Evolutionary conservation across 1,140 invertebrate genomes (phyloP).

Genomic region (Halictus rubicundus): DNA sequence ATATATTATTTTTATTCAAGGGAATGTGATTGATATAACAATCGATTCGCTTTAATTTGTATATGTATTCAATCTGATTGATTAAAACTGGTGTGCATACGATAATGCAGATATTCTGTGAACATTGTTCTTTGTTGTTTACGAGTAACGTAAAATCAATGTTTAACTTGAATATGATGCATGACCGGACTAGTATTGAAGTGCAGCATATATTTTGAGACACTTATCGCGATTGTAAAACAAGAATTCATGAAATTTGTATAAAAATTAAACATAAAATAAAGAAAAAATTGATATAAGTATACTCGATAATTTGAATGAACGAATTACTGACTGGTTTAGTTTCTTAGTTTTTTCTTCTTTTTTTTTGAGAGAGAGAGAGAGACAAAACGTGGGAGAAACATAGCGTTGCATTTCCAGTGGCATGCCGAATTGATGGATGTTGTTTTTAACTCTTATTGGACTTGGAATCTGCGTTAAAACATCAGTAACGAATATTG

Average conservation of each 20-base stretch:
- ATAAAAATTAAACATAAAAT: conserved; percentile 24
- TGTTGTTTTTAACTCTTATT: conserved; percentile 68
- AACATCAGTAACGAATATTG: conserved; percentile 64
- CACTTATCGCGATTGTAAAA: conserved; percentile 16
- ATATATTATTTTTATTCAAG: conserved; percentile 16
- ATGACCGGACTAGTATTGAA: neutral
- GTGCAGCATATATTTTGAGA: conserved; percentile 29
- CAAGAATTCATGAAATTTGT: conserved; percentile 2
- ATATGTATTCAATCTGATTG: neutral
- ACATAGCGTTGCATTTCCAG: conserved; percentile 76
- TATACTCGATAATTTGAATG: neutral
- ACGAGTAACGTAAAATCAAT: neutral
- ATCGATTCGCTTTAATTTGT: neutral
- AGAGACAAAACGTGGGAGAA: neutral
- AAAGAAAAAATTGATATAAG: neutral
- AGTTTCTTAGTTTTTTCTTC: neutral
- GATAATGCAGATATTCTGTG: conserved; percentile 6
- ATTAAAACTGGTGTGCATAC: conserved; percentile 12
- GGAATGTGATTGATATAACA: neutral
- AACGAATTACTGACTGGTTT: neutral
- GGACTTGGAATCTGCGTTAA: conserved; percentile 66
- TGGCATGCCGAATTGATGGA: conserved; percentile 68
- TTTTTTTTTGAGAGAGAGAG: too few species aligned
- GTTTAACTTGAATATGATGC: neutral
- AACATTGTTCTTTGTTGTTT: conserved; percentile 7